Base-by-base conservation (phyloP, 30 jellyfish, hydroid and myxozoan genomes). In the Cassiopea andromeda region DNA sequence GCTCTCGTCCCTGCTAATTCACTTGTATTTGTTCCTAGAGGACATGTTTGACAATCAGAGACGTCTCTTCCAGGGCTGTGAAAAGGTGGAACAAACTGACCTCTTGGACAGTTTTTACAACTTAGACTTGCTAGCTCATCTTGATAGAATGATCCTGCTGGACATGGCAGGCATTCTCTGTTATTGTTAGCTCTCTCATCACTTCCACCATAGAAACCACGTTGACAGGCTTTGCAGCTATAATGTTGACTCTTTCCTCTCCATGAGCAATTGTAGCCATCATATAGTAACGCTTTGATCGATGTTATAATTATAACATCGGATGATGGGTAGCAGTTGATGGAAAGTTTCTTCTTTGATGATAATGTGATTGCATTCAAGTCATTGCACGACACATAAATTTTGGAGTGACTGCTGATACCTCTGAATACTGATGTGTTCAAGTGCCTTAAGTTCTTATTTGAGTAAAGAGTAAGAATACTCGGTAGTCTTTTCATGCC, bases 51-150 rank as follows among this genome's bases (percentile, higher is more conserved):
- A 71, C 95, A 88, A 48, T 48, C 82, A 13, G 80, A 50, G 17
- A 81, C 78, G 27, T 69, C 66, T 58, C 44, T 78, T 48, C 95
- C 95, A 9, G 90, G 90, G 2, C 80, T 64, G 15, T 60, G 68
- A 5, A 17, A 50, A n/a, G 90, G 90, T 61, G 85, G 85, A 44
- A 88, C 95, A 69, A 27, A 78, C 75, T 88, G 95, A 77, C 95
- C 95, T 0, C 14, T 14, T 1, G 85, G 85, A 79, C 95, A 88
- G 13, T 1, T 46, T 50, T 88, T 88, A 85, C 95, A 88, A 4
- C 69, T 18, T 1, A 75, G 69, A 48, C 45, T 18, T 16, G 85
- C 95, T 27, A 88, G 73, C 15, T 79, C 90, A 80, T 88, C 95
- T 88, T 78, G 90, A 49, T 60, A 88, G 44, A 77, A 88, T 1